Conservation (phyloP, 2,888 invertebrate genomes). For the Lissonota sp. region DNA sequence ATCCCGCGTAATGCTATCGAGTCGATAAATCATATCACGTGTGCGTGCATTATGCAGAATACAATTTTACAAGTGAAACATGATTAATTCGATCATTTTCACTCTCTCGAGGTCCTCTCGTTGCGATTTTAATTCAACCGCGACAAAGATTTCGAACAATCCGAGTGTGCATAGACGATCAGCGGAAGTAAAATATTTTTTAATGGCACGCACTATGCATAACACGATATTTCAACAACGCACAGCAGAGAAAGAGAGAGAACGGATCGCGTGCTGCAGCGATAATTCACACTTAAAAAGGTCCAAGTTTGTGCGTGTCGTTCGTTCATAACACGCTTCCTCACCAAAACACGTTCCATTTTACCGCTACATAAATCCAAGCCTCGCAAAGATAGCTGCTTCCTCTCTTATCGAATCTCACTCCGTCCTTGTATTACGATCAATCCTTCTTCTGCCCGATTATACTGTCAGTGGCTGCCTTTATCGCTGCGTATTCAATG, state of each 20-base stretch:
- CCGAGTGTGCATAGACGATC: too few species aligned
- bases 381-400: slow-evolving; percentile 14
- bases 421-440: slow-evolving; percentile 36
- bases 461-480: slow-evolving; percentile 73
- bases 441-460: slow-evolving; percentile 76
- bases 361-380: slow-evolving; percentile 23
- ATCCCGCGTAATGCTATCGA: slow-evolving; percentile 38
- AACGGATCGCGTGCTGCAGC: not conserved
- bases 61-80: too few species aligned
- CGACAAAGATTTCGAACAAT: too few species aligned
- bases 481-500: slow-evolving; percentile 73
- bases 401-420: slow-evolving; percentile 26
- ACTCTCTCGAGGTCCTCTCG: too few species aligned
- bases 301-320: slow-evolving; percentile 18
- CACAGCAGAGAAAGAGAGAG: too few species aligned
- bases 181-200: too few species aligned
- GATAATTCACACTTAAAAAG: slow-evolving; percentile 50
- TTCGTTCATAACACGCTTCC: not conserved
- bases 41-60: too few species aligned
- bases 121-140: too few species aligned
- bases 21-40: slow-evolving; percentile 9
- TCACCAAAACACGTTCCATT: slow-evolving; percentile 3
- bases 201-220: too few species aligned
- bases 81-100: too few species aligned
- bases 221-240: too few species aligned